Evolutionary conservation across 1,140 invertebrate genomes (phyloP).

Genomic region (Sycophaga agraensis): DNA sequence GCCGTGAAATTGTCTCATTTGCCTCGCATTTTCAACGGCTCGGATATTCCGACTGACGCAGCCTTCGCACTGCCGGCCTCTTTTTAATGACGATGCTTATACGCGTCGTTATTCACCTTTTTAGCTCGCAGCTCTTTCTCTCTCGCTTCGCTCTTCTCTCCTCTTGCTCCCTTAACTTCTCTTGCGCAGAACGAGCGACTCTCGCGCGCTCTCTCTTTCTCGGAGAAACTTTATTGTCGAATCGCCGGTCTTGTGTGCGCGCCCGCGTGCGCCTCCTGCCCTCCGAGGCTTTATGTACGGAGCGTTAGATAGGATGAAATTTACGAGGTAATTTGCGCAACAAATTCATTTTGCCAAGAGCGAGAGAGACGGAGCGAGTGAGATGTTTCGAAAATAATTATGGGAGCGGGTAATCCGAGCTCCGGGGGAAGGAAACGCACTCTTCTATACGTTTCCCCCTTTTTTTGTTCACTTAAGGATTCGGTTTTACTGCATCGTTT

Average conservation of each 20-base stretch:
- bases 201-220: not conserved
- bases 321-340: constrained; percentile 27
- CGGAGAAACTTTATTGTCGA: constrained; percentile 25
- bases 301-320: constrained; percentile 22
- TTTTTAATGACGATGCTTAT: constrained; percentile 29
- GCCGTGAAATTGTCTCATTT: constrained; percentile 53
- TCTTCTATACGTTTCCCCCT: not conserved
- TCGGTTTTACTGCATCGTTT: not conserved
- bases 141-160: not conserved
- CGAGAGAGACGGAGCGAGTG: not conserved
- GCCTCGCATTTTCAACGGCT: constrained; percentile 44
- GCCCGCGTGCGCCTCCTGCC: not conserved
- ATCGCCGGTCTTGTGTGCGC: constrained; percentile 10
- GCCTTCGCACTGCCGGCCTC: constrained; percentile 1
- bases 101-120: constrained; percentile 28
- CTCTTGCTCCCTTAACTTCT: not conserved
- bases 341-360: constrained; percentile 25
- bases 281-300: constrained; percentile 7
- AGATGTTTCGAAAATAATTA: constrained; percentile 30
- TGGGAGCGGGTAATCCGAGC: not conserved
- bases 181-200: not conserved
- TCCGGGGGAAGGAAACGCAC: not conserved
- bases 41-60: constrained; percentile 16
- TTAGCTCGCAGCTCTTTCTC: not conserved
- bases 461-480: not conserved